Base-by-base conservation (phyloP, 1,140 invertebrate genomes). In the Drosophila kohkoa region DNA sequence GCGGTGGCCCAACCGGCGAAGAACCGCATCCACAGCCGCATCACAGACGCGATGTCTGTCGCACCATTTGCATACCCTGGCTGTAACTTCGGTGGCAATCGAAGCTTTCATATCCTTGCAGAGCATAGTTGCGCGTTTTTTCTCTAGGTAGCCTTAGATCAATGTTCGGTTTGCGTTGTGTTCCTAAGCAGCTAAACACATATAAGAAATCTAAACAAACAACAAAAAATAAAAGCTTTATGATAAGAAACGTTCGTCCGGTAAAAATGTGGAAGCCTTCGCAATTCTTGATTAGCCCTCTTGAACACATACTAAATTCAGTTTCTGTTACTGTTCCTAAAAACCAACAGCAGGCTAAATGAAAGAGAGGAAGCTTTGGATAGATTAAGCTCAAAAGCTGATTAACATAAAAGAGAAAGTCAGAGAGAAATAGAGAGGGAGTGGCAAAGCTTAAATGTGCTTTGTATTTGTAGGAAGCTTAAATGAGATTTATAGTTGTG, bases 31-130 rank as follows among this genome's bases (percentile, higher is more conserved):
- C 83, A 0, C 77, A 80, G 15, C 72, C 83, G 1, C 79, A 86
- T 5, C 79, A 86, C 3, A 54, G 83, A 11, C 83, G 87, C 11
- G 90, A 92, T 48, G 83, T 92, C 5, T 92, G 90, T 57, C 90
- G 90, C 68, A 82, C 90, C 52, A 92, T 92, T 66, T 92, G 90
- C 62, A 91, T 92, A 54, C 90, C 90, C 5, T 92, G 90, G 90
- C 81, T 92, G 32, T 3, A 1, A 20, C 54, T 52, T 63, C 32
- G 43, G 58, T 38, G 16, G 5, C 11, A 10, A 49, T 28, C 48
- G 48, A 51, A 41, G 10, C 28, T 49, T 20, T 35, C 30, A 57
- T 45, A 46, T 72, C 13, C 43, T 41, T 32, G 60, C 46, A 57
- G 32, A 20, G 20, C 20, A 20, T 20, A 41, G 8, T 32, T 54